phyloP scores from a whole-genome alignment of 1,140 invertebrate genomes.

The Rhagoletis zephyria region DNA sequence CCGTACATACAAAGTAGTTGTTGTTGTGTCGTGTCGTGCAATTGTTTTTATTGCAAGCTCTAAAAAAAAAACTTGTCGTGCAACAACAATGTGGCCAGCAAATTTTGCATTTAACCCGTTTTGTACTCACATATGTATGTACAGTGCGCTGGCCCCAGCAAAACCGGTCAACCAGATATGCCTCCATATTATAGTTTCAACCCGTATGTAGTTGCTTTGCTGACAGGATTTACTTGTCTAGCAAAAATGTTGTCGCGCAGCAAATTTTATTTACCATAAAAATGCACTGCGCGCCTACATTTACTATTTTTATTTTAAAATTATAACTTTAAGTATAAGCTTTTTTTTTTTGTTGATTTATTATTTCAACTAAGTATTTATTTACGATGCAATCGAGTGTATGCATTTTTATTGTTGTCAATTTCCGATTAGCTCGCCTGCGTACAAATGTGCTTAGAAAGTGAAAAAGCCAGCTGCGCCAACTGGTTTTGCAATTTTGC shows the following conservation, averaged over 20 bases:
- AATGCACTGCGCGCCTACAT: neutral
- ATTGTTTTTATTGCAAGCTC: neutral
- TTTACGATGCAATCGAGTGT: neutral
- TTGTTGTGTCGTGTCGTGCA: neutral
- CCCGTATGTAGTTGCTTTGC: neutral
- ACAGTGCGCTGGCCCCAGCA: neutral
- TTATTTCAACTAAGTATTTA: neutral
- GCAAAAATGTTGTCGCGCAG: slow-evolving; percentile 19
- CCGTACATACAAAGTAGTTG: no score
- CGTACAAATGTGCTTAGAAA: slow-evolving; percentile 36
- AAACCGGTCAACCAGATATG: slow-evolving; percentile 20
- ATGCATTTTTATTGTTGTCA: neutral
- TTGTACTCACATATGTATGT: no score
- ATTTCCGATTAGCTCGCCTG: slow-evolving; percentile 43
- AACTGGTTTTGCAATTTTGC: slow-evolving; percentile 35
- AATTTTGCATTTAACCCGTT: neutral
- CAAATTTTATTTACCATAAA: neutral
- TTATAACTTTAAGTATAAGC: no score
- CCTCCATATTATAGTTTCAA: neutral
- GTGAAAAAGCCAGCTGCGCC: slow-evolving; percentile 10
- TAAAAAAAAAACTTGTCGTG: neutral
- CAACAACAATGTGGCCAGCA: neutral
- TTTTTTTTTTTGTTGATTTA: neutral
- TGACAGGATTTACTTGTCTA: slow-evolving; percentile 41
- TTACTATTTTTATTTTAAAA: no score